These are phyloP conservation scores for Melanostoma scalare DNA, from an alignment of 2,888 invertebrate species.

Conservation along the genomic window DNA sequence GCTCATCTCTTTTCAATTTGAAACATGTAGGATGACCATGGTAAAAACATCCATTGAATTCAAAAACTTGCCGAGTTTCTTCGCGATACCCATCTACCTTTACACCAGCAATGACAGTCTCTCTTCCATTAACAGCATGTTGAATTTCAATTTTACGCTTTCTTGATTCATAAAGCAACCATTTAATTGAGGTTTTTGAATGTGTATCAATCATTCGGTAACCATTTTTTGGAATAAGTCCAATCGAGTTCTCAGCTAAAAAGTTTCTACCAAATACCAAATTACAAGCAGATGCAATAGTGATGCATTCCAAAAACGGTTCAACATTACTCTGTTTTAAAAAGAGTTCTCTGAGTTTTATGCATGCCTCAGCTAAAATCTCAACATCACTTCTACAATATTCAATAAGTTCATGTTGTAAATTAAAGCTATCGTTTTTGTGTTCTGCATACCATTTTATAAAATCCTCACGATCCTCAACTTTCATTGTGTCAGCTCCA, in stretches of 20 bases:
- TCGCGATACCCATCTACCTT: slow-evolving; percentile 7
- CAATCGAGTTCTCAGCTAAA: too few relatives aligned
- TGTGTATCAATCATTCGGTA: too few relatives aligned
- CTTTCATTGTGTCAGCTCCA: too few relatives aligned
- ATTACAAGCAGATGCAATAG: slow-evolving; percentile 4
- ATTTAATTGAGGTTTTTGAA: too few relatives aligned
- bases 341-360: slow-evolving; percentile 4
- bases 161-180: too few relatives aligned
- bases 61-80: not conserved
- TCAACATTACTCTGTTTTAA: not conserved
- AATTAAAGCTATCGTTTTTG: too few relatives aligned
- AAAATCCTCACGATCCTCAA: too few relatives aligned
- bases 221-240: too few relatives aligned
- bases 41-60: not conserved
- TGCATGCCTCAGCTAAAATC: not conserved
- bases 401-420: too few relatives aligned
- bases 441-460: too few relatives aligned
- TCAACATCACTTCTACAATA: not conserved
- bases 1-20: not conserved
- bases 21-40: not conserved
- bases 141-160: too few relatives aligned
- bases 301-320: slow-evolving; percentile 4
- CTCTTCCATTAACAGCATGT: not conserved
- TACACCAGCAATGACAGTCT: not conserved
- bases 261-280: not conserved